Base-by-base conservation (phyloP, 2,888 invertebrate species). In the Hypolimnas misippus region DNA sequence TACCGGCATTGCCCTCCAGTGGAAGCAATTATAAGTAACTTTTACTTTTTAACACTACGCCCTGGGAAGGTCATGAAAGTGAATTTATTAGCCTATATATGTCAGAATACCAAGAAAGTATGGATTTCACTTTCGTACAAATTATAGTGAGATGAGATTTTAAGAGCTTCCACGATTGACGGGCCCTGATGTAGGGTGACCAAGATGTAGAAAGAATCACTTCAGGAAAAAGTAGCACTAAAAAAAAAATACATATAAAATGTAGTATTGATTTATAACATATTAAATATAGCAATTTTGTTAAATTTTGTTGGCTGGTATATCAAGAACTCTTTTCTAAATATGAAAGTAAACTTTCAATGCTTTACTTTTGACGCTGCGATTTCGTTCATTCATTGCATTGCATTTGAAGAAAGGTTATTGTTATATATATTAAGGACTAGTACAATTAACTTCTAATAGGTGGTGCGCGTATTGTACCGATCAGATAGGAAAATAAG, bases 71-170 rank as follows among this genome's bases (percentile, higher is more conserved):
- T 67, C 65, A 68, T 40, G 65, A 69, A 61, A 65, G 56, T 66
- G 65, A 67, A 65, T 67, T 67, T 67, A 66, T 64, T 63, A 66
- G 64, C 60, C 56, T 58, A 56, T 58, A 62, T 63, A 53, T 63
- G 58, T 61, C 59, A 57, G 33, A 52, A 19, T 58, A 51, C 50
- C 57, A 76, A 74, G 81, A 84, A 86, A 84, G 77, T 71, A 74
- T 72, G 71, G 75, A 75, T 84, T 87, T 87, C 84, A 82, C 86
- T 89, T 86, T 89, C 86, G 65, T 78, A 73, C 72, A 77, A 77
- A 82, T 83, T 80, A 80, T 79, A 73, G 74, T 65, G 61, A 66
- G 62, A 54, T 50, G 58, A 54, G 57, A 46, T 55, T 63, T 52
- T 44, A 55, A 63, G 46, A 46, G 46, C 46, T 21, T 46, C 46